A percentile compares a stretch with the other conserved stretches of the same genome.
Conservation (phyloP, 1,140 invertebrate genomes). For the Calycopis cecrops region DNA sequence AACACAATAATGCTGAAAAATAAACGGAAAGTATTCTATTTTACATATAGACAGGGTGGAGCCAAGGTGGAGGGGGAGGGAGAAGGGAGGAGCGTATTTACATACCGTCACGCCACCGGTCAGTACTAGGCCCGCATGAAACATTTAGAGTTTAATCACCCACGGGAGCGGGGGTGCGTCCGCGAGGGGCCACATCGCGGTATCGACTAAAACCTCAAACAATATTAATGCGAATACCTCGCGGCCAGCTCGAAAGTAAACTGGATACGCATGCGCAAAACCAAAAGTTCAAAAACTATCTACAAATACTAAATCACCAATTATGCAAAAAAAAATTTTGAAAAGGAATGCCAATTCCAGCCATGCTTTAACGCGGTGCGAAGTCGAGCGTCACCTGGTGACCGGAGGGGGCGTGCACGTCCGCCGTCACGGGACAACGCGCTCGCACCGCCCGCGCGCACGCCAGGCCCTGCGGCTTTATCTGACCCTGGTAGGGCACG, state of each 20-base stretch:
- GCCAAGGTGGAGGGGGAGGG: not conserved
- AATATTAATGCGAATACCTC: slow-evolving; percentile 6
- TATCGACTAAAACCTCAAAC: slow-evolving; percentile 9
- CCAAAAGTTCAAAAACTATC: slow-evolving; percentile 23
- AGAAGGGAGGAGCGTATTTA: slow-evolving; percentile 17
- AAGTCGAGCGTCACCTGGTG: slow-evolving; percentile 20
- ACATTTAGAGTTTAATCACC: not conserved
- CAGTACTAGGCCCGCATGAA: not conserved
- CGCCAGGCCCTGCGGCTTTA: slow-evolving; percentile 25
- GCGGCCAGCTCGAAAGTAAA: slow-evolving; percentile 14
- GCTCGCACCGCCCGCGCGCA: slow-evolving; percentile 16
- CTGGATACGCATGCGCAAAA: slow-evolving; percentile 30
- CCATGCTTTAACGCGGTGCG: slow-evolving; percentile 23
- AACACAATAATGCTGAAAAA: slow-evolving; percentile 50
- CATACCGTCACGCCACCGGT: slow-evolving; percentile 5
- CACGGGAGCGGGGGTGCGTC: not conserved
- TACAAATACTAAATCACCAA: slow-evolving; percentile 21
- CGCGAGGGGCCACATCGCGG: slow-evolving; percentile 13
- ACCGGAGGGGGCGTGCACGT: slow-evolving; percentile 16
- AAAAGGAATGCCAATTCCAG: slow-evolving; percentile 30
- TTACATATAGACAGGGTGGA: not conserved
- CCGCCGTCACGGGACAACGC: slow-evolving; percentile 14
- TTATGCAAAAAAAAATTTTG: slow-evolving; percentile 29
- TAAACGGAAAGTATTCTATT: slow-evolving; percentile 31
- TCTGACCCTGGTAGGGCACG: slow-evolving; percentile 37